Base-by-base conservation (phyloP, 1,140 invertebrate genomes). In the Druon quercuslanigerum region DNA sequence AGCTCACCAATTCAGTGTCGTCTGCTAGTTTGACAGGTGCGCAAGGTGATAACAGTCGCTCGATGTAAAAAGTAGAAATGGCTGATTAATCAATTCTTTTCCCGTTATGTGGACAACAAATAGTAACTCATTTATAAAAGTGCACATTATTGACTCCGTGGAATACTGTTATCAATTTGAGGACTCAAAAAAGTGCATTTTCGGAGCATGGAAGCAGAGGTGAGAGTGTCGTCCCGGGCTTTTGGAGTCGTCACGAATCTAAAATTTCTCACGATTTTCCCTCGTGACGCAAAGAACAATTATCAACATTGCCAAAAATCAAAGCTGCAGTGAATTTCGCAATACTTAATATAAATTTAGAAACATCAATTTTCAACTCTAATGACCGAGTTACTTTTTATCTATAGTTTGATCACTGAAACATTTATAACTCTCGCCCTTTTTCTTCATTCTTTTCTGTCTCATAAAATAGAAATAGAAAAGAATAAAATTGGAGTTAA, bases 131-230 rank as follows among this genome's bases (percentile, higher is more conserved):
- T 66, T 33, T 40, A 20, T 66, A 46, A 66, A 66, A 66, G 25
- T 66, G 6, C 4, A 66, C 11, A 33, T 66, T n/a, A 66, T 66
- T 66, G 4, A 66, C 25, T n/a, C 16, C 13, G 4, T 12, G 3
- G 60, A 66, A 14, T 4, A 8, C 8, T 25, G 33, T n/a, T 40
- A 66, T 66, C n/a, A 40, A 40, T 66, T 25, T 66, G n/a, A 20
- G n/a, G 60, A 16, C 14, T n/a, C 14, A 40, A 16, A 40, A 66
- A 66, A 66, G 60, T 66, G 33, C 12, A 66, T 66, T 66, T n/a
- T 40, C 60, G n/a, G 60, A 66, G 60, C 72, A 87, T 87, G 86
- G 86, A 87, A 81, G 86, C 85, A 13, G 85, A 87, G 76, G 86
- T 88, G 73, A 85, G 83, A 83, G 83, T 85, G 52, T 50, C 20